Percentiles rank a stretch among this genome's conserved stretches.
Evolutionary conservation across 2,797 vertebrate species (phyloP).

Genomic region (Labeo calbasu): DNA sequence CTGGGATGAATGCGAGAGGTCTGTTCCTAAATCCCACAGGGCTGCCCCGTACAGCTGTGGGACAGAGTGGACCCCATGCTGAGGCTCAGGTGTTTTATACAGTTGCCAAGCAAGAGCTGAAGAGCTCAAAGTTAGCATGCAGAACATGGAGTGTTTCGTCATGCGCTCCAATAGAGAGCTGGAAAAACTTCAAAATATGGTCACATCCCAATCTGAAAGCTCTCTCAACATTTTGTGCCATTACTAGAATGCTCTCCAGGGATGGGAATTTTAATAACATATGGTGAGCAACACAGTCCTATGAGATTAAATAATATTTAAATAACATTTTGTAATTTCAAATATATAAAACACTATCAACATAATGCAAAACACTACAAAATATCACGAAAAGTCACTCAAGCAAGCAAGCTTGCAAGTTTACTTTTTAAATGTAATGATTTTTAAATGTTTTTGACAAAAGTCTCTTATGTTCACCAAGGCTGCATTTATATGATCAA

Average conservation of each 20-base stretch:
- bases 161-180: conserved; percentile 12
- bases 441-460: background rate
- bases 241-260: background rate
- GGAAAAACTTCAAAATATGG: conserved; percentile 18
- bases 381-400: background rate
- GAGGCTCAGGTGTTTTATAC: conserved; percentile 56
- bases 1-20: conserved; percentile 2
- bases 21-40: conserved; percentile 45
- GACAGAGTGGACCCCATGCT: conserved; percentile 21
- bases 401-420: background rate
- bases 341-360: background rate
- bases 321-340: background rate
- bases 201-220: conserved; percentile 25
- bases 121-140: conserved; percentile 48
- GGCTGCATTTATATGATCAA: background rate
- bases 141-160: conserved; percentile 20
- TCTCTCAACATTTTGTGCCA: background rate
- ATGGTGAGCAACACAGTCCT: background rate
- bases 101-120: conserved; percentile 45
- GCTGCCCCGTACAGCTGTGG: conserved; percentile 46
- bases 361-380: background rate
- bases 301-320: background rate
- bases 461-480: background rate
- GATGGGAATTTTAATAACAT: conserved; percentile 7
- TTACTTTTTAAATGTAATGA: too few species aligned